Evolutionary conservation across 1,140 invertebrate species (phyloP).

Genomic region (Mamestra configurata): DNA sequence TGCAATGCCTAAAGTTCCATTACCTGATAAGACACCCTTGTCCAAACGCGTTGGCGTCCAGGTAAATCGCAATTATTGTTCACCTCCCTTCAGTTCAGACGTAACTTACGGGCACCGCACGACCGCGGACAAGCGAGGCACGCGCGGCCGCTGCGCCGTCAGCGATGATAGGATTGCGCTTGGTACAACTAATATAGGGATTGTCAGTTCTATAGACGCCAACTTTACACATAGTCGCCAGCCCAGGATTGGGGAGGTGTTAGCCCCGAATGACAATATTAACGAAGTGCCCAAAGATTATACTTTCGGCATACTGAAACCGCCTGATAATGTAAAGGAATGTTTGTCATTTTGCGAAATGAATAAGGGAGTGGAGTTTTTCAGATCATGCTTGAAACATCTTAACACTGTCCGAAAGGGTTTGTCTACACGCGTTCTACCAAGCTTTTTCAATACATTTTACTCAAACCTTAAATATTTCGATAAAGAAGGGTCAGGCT

Average conservation of each 20-base stretch:
- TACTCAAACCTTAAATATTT: conserved; percentile 81
- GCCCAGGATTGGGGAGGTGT: conserved; percentile 75
- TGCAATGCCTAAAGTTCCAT: conserved; percentile 75
- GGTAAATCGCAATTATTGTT: conserved; percentile 79
- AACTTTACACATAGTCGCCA: conserved; percentile 75
- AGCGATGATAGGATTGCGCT: conserved; percentile 79
- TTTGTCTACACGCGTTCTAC: conserved; percentile 75
- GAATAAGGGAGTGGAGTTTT: conserved; percentile 79
- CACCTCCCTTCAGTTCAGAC: conserved; percentile 59
- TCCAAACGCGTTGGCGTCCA: conserved; percentile 80
- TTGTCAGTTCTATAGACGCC: conserved; percentile 79
- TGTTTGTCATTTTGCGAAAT: conserved; percentile 80
- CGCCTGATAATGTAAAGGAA: conserved; percentile 71
- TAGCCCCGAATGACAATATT: conserved; percentile 85
- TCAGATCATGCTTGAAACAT: conserved; percentile 78
- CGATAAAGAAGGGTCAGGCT: conserved; percentile 77
- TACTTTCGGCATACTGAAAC: conserved; percentile 80
- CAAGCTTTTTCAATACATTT: conserved; percentile 77
- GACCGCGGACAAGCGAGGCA: conserved; percentile 83
- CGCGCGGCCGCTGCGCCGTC: conserved; percentile 80
- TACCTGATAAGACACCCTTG: conserved; percentile 75
- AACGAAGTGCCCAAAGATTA: conserved; percentile 80
- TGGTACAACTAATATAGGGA: conserved; percentile 66
- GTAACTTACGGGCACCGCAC: conserved; percentile 83
- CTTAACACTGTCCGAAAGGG: conserved; percentile 82